Evolutionary conservation across 2,113 vertebrate genomes (phyloP), one percentile per base, ranked within the genome.

Genomic region (Coracopsis vasa): DNA sequence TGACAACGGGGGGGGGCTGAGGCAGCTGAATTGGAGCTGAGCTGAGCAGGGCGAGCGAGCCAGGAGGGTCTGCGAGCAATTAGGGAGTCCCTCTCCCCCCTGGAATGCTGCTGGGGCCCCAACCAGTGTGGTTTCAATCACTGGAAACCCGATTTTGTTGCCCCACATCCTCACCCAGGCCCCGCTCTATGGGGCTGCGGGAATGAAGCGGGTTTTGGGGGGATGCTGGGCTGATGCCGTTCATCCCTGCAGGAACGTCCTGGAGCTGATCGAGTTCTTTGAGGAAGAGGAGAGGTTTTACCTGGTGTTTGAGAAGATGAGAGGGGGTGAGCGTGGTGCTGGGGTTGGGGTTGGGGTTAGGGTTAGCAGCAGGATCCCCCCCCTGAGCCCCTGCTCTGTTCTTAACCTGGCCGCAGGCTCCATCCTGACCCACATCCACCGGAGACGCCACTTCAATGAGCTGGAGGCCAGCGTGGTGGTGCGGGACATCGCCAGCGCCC

Each of bases 251-350:
- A 99, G 99, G 93, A 99, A 99, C 5, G 99, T 99, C 85, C 98
- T 99, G 83, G 99, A 99, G 95, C 98, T 99, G 95, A 99, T 99
- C 0, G 99, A 99, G 96, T 99, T 99, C 97, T 99, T 99, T 13
- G 99, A 99, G 96, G 99, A 99, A 89, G 99, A 99, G 87, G 99
- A 99, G 60, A 99, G 99, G 88, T 99, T 99, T 97, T 99, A 99
- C 97, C 98, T 99, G 96, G 99, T 99, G 96, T 99, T 99, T 94
- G 99, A 99, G 95, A 99, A 99, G 98, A 99, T 99, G 95, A 97
- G 99, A 89, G 99, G 99, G 95, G 99, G 99, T 99, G 67, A 33
- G 98, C 93, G 25, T 3, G 3, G 29, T 20, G 24, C 19, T 0
- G 0, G 37, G 41, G 20, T 0, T 0, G 7, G 39, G 39, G n/a